Evolutionary conservation across 1,140 invertebrate species (phyloP).

Genomic region (Penaeus japonicus): DNA sequence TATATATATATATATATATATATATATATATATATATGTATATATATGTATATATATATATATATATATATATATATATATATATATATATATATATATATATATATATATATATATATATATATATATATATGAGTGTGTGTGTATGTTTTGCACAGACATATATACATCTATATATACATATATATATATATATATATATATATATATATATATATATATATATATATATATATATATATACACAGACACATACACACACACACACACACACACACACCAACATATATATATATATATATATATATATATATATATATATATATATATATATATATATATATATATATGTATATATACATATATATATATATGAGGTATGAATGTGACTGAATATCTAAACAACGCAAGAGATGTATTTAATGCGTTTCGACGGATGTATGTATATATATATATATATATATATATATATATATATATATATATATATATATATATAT

Average conservation of each 20-base stretch:
- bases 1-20: conserved; percentile 32
- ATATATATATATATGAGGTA: background rate
- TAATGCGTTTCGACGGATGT: too few species aligned
- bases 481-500: too few species aligned
- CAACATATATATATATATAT: too few species aligned
- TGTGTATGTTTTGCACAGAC: background rate
- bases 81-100: conserved; percentile 4
- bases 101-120: background rate
- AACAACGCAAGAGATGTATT: too few species aligned
- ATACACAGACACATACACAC: background rate
- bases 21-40: conserved; percentile 27
- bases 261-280: too few species aligned
- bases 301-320: background rate
- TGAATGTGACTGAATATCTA: too few species aligned
- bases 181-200: background rate
- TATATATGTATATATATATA: conserved; percentile 7
- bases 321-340: background rate
- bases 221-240: background rate
- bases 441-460: too few species aligned
- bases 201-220: background rate
- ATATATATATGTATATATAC: background rate
- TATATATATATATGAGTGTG: background rate
- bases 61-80: conserved; percentile 4
- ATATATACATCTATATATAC: background rate
- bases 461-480: too few species aligned